Base-by-base conservation (phyloP, 2,113 vertebrate genomes). In the Xenopus laevis region DNA sequence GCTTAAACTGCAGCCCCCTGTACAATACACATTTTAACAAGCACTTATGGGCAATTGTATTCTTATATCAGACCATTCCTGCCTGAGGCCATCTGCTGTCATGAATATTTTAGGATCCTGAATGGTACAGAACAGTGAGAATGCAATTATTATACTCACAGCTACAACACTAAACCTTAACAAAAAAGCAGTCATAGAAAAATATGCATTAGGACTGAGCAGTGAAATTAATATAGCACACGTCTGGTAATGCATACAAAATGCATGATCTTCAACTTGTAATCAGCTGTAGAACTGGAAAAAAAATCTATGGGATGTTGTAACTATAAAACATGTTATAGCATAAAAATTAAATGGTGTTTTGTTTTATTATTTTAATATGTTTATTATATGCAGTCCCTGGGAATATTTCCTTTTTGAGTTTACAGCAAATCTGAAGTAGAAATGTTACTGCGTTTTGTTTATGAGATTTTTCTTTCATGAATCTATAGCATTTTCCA, bases 21-120 rank as follows among this genome's bases (percentile, higher is more conserved):
- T 27, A 60, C 18, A 60, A 27, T 60, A 55, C 17, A 55, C 18
- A 6, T 55, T 55, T 9, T 65, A 65, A 65, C 13, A 13, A 27
- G 50, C 18, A 7, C 52, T n/a, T 53, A 58, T 50, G 46, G 40
- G 65, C 65, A 21, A 47, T 67, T 67, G 46, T 50, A 67, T 45
- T 50, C 13, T n/a, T 45, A 50, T 67, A 47, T 55, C 11, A 13
- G 10, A 13, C 17, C 33, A 46, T 40, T 67, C 72, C 17, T 33
- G 10, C 72, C 59, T 45, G 10, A 6, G 33, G 72, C 72, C 72
- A 74, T 74, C 72, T 74, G 72, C 46, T 65, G 33, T 67, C 63
- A 74, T 74, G 64, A 74, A 74, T 74, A 67, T 74, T 74, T 74
- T 59, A 74, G 33, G 16, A 23, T 57, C 18, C 13, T 15, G 18